These are phyloP conservation scores for Esox masquinongy DNA, from an alignment of 2,797 vertebrate genomes.

Conservation along the genomic window DNA sequence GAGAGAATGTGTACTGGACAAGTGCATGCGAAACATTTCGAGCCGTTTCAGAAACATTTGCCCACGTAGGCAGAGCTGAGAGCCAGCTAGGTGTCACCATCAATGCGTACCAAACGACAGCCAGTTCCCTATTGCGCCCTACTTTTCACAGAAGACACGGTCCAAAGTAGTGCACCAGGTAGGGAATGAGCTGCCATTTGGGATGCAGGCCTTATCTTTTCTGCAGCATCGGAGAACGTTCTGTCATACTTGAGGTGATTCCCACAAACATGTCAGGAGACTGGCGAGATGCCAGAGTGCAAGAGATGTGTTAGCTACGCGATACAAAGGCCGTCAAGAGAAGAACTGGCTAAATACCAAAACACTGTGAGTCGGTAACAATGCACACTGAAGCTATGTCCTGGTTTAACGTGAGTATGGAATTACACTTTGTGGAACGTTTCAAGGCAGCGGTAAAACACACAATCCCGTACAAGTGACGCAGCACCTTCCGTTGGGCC, in stretches of 20 bases:
- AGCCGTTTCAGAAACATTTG: conserved; percentile 29
- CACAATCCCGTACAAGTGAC: no score
- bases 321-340: no score
- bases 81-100: conserved; percentile 37
- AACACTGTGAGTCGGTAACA: no score
- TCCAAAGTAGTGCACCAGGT: background rate
- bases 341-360: no score
- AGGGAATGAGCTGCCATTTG: background rate
- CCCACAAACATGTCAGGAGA: conserved; percentile 18
- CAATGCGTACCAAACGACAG: no score
- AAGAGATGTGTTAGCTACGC: conserved; percentile 13
- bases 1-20: conserved; percentile 5
- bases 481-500: no score
- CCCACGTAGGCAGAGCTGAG: conserved; percentile 32
- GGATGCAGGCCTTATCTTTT: background rate
- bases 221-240: conserved; percentile 21
- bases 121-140: no score
- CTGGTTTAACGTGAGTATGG: no score
- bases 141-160: no score
- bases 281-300: conserved; percentile 23
- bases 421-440: no score
- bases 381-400: no score
- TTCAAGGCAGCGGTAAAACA: no score
- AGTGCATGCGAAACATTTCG: conserved; percentile 20
- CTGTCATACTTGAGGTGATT: conserved; percentile 18